Evolutionary conservation across 1,140 invertebrate species (phyloP), one percentile per base, ranked within the genome.

Genomic region (Philotrypesis tridentata): DNA sequence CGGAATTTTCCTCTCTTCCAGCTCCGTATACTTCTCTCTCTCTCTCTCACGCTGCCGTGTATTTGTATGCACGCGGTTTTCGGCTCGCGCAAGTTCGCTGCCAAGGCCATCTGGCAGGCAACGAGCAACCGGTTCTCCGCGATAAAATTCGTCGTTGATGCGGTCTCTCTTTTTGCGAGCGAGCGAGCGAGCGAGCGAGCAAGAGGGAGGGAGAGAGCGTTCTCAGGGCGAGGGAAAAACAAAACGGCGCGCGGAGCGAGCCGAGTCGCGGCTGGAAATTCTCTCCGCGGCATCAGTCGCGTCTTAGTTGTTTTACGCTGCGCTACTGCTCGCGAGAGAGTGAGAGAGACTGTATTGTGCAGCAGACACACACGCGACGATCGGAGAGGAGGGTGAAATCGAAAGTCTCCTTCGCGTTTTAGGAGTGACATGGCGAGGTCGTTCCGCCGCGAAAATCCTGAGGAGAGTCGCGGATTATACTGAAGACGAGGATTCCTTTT

Each of bases 71-170:
- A 7, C 21, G 21, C 27, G 3, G 25, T 65, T 31, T 68, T 31
- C 29, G 67, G 29, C 27, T 31, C 43, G 11, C 61, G 8, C 70
- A 72, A 72, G 70, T 72, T 72, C 70, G 37, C 37, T 43, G 23
- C 37, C 70, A 72, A 72, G 70, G 70, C 33, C 33, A 55, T 55
- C 21, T 6, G 48, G 48, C 6, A 17, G n/a, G n/a, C 14, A 72
- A 72, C 70, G 48, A 55, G n/a, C 14, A 72, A 72, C 70, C 70
- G 70, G 70, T 72, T 72, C 48, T 68, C 1, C 31, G 25, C 33
- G 70, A 72, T 72, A 40, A 40, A 72, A 40, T 31, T 72, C 70
- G 70, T 40, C 12, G n/a, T 33, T 70, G 9, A n/a, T n/a, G n/a
- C n/a, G n/a, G 70, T 43, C 25, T 31, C 70, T 43, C 21, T 9